These are phyloP conservation scores for rabbit (Oryctolagus cuniculus) DNA, from an alignment of 2,113 vertebrate species.

Conservation along the genomic window mOryCun1.1 NC_091452.1:24431001-24431500, in stretches of 20 bases:
- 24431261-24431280: constrained; percentile 76
- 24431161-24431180: constrained; percentile 77
- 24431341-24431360: constrained; percentile 49
- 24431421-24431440: neutral
- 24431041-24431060: constrained; percentile 65
- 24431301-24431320: constrained; percentile 57
- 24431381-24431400: constrained; percentile 1
- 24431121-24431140: constrained; percentile 82
- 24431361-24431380: constrained; percentile 54
- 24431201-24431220: constrained; percentile 80
- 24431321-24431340: constrained; percentile 56
- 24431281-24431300: constrained; percentile 71
- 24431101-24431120: constrained; percentile 77
- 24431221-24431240: constrained; percentile 88
- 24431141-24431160: constrained; percentile 80
- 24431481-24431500: neutral
- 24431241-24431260: constrained; percentile 70
- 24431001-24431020: constrained; percentile 81
- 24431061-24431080: constrained; percentile 45
- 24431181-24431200: constrained; percentile 78
- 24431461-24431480: neutral
- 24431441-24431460: constrained; percentile 6
- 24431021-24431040: constrained; percentile 62
- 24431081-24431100: constrained; percentile 82
- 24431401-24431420: neutral